A percentile compares a stretch with the other conserved stretches of the same genome.
Conservation (phyloP, 2,888 invertebrate genomes). For the Cylindroiulus punctatus region DNA sequence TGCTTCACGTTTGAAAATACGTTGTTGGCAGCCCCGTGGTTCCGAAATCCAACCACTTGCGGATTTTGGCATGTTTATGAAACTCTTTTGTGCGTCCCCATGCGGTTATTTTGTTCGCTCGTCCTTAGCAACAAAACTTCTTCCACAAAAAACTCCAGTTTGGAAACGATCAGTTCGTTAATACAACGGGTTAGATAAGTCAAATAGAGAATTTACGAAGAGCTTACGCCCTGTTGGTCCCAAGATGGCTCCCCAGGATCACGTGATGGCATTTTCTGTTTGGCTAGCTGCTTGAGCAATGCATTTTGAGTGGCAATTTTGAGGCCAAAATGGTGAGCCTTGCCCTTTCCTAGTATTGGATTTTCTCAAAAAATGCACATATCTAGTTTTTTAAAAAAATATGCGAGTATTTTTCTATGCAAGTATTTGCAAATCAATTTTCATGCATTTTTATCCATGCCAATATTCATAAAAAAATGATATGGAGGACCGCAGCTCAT, state of each 20-base stretch:
- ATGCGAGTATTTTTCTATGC: too few relatives aligned
- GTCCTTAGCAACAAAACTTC: neutral
- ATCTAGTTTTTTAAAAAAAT: too few relatives aligned
- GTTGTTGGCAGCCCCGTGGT: neutral
- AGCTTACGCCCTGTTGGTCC: neutral
- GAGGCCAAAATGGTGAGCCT: neutral
- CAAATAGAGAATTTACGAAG: neutral
- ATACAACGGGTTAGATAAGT: neutral
- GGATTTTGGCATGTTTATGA: constrained; percentile 42
- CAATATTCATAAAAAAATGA: too few relatives aligned
- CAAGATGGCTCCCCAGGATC: neutral
- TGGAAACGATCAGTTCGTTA: constrained; percentile 3
- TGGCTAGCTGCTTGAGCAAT: neutral
- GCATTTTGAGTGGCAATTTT: neutral
- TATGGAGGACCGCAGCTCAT: too few relatives aligned
- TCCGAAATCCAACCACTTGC: constrained; percentile 11
- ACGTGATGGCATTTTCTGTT: neutral
- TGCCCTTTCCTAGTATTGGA: neutral
- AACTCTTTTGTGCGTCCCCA: constrained; percentile 4
- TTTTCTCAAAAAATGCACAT: too few relatives aligned
- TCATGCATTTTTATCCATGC: too few relatives aligned
- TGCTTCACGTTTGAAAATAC: neutral
- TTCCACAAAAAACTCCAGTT: neutral
- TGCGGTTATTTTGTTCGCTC: neutral
- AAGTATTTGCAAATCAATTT: too few relatives aligned